Evolutionary conservation across 1,140 invertebrate genomes (phyloP).

Genomic region (Apis laboriosa): DNA sequence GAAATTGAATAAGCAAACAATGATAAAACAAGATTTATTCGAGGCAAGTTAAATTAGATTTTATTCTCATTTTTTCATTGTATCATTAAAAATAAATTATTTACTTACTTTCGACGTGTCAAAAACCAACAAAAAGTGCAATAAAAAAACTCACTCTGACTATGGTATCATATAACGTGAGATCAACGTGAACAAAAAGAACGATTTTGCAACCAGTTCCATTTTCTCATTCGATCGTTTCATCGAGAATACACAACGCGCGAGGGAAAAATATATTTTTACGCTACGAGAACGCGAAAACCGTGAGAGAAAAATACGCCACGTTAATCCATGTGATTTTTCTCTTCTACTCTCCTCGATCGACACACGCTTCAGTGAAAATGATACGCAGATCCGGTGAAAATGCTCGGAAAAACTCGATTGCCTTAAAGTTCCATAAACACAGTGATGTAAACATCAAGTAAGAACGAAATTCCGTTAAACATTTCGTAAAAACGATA

Average conservation of each 20-base stretch:
- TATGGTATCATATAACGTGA: background rate
- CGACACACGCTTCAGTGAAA: background rate
- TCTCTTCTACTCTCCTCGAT: background rate
- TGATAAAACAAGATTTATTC: background rate
- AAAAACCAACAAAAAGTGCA: background rate
- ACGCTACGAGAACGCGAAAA: background rate
- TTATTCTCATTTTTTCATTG: background rate
- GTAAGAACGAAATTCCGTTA: background rate
- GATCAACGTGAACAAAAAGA: background rate
- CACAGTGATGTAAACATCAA: background rate
- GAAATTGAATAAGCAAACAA: background rate
- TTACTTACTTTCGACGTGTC: background rate
- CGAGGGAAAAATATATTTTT: slow-evolving; percentile 1
- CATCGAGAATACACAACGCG: background rate
- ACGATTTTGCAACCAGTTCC: background rate
- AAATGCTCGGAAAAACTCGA: slow-evolving; percentile 10
- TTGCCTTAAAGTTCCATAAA: slow-evolving; percentile 20
- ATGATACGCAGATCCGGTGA: background rate
- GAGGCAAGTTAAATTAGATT: no score
- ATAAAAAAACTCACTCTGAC: background rate
- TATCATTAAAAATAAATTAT: background rate
- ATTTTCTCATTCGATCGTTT: background rate
- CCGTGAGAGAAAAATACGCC: background rate
- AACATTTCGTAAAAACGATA: background rate
- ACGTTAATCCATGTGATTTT: slow-evolving; percentile 15